Evolutionary conservation across 2,797 vertebrate species (phyloP).

Genomic region (Poeciliopsis gracilis): DNA sequence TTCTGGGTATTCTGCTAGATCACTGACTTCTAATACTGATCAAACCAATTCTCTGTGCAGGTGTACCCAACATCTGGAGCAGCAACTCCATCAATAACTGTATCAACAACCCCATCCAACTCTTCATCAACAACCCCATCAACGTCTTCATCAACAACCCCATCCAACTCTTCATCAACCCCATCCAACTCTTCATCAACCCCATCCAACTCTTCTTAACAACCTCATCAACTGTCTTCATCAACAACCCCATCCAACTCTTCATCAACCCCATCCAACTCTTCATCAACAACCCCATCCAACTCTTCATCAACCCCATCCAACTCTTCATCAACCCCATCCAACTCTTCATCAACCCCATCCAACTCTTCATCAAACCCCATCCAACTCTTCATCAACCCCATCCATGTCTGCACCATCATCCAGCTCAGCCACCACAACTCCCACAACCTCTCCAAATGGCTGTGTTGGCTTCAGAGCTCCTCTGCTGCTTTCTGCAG

Average conservation of each 20-base stretch:
- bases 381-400: no score
- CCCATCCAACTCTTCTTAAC: fast-evolving
- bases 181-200: fast-evolving
- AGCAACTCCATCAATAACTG: neutral
- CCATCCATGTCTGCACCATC: neutral
- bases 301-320: neutral
- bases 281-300: fast-evolving
- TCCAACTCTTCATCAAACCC: no score
- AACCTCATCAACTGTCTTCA: no score
- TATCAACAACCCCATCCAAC: neutral
- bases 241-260: neutral
- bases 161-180: neutral
- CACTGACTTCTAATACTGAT: neutral
- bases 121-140: neutral
- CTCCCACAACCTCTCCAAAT: neutral
- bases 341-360: no score
- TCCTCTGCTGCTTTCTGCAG: slow-evolving; percentile 33
- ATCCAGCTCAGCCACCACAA: neutral
- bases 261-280: neutral
- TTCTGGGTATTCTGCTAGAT: neutral
- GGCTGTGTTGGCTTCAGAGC: slow-evolving; percentile 21
- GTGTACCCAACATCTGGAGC: neutral
- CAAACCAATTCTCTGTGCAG: neutral
- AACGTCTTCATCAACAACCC: fast-evolving
- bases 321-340: no score